Base-by-base conservation (phyloP, 2,113 vertebrate species). In the Tachysurus vachellii region DNA sequence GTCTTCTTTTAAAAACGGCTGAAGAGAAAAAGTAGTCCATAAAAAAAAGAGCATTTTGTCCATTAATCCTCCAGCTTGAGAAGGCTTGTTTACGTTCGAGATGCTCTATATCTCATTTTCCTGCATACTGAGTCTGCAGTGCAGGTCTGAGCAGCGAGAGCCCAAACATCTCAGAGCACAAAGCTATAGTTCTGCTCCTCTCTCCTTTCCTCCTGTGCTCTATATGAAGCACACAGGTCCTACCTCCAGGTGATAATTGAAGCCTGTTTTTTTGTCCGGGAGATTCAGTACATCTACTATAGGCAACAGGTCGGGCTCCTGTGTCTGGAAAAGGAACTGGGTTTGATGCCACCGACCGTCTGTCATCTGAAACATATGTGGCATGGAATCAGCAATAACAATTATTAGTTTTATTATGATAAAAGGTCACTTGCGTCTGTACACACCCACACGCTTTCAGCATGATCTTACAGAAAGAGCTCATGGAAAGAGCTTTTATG, bases 151-250 rank as follows among this genome's bases (percentile, higher is more conserved):
- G 36, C 64, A 84, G 81, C 26, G 66, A 44, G 19, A 84, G n/a
- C n/a, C 31, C 16, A 6, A 54, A 68, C 21, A 54, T 83, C 82
- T 70, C 14, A 79, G 56, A 87, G 56, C 61, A 23, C 77, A 42
- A 47, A 26, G 56, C 17, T 47, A 10, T 42, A 21, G 23, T 68
- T n/a, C 73, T 36, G 9, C 50, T 71, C 64, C 70, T 61, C 4
- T 36, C 5, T 53, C 2, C 16, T 54, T 47, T 75, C 28, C 59
- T n/a, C 61, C 12, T n/a, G 9, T 50, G 87, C 82, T 87, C 95
- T 96, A 99, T 88, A 98, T 94, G 94, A 99, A 99, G 94, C 98
- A 99, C 0, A 97, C 96, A 0, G 96, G 96, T 91, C 98, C 98
- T 0, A 99, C 97, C 94, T 99, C 98, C 0, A 99, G 96, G 95